Evolutionary conservation across 2,888 invertebrate species (phyloP).

Genomic region (Sympetrum striolatum): DNA sequence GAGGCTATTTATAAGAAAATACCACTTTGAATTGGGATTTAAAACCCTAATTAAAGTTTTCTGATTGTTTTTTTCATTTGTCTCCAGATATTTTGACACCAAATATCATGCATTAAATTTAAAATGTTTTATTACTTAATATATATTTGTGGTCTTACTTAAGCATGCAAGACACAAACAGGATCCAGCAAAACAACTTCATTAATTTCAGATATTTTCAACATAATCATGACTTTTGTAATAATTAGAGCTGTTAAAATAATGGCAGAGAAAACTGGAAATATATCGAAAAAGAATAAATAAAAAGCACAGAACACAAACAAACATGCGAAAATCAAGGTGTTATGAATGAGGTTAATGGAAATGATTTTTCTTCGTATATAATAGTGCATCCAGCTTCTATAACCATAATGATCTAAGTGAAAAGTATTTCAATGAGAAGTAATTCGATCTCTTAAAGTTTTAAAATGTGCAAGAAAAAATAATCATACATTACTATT

Average conservation of each 20-base stretch:
- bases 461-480: too few relatives aligned
- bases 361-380: neutral
- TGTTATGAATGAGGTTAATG: neutral
- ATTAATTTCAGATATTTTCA: neutral
- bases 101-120: neutral
- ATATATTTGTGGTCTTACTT: neutral
- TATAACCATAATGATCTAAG: neutral
- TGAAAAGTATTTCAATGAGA: neutral
- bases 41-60: neutral
- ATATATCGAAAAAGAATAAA: neutral
- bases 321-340: slow-evolving; percentile 20
- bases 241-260: neutral
- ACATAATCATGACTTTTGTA: neutral
- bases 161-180: slow-evolving; percentile 21
- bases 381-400: neutral
- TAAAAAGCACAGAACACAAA: neutral
- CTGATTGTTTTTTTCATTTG: neutral
- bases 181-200: slow-evolving; percentile 5
- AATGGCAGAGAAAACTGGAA: neutral
- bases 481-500: too few relatives aligned
- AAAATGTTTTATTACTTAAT: neutral
- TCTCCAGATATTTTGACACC: neutral
- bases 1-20: neutral
- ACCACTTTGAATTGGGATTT: neutral
- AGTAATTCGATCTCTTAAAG: too few relatives aligned